Percentiles rank a stretch among this genome's conserved stretches.
phyloP scores from a whole-genome alignment of 2,113 vertebrate genomes.

The Cavia porcellus region DNA sequence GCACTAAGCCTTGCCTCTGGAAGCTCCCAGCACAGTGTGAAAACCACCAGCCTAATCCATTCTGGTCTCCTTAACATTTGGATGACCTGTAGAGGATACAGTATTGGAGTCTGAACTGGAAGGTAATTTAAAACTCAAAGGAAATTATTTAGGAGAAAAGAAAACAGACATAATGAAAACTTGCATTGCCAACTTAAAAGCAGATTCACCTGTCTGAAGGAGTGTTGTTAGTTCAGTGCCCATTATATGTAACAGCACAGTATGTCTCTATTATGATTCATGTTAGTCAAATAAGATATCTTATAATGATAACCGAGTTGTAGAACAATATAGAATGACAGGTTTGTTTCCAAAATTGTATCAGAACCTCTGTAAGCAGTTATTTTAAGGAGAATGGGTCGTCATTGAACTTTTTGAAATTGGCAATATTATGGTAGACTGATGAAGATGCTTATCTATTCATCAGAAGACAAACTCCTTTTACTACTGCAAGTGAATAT shows the following conservation, averaged over 20 bases:
- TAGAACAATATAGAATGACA: slow-evolving; percentile 22
- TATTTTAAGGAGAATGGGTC: slow-evolving; percentile 42
- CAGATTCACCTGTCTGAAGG: background rate
- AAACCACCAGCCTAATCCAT: background rate
- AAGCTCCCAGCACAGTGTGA: background rate
- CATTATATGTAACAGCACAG: background rate
- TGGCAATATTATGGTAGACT: background rate
- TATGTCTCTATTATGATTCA: background rate
- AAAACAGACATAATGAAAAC: background rate
- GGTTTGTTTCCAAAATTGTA: slow-evolving; percentile 7
- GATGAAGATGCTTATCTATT: slow-evolving; percentile 5
- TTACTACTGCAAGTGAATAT: slow-evolving; percentile 18
- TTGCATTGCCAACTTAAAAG: background rate
- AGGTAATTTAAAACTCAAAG: background rate
- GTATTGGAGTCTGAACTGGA: background rate
- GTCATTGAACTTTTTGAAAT: slow-evolving; percentile 14
- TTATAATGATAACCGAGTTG: background rate
- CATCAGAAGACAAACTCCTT: slow-evolving; percentile 46
- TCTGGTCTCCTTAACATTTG: background rate
- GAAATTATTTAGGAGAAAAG: background rate
- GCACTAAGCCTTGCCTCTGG: background rate
- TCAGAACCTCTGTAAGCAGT: slow-evolving; percentile 3
- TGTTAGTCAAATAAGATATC: background rate
- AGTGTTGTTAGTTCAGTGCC: background rate
- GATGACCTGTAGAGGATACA: background rate